These are phyloP conservation scores for Labrus mixtus DNA, from an alignment of 2,113 vertebrate species.

Conservation along the genomic window DNA sequence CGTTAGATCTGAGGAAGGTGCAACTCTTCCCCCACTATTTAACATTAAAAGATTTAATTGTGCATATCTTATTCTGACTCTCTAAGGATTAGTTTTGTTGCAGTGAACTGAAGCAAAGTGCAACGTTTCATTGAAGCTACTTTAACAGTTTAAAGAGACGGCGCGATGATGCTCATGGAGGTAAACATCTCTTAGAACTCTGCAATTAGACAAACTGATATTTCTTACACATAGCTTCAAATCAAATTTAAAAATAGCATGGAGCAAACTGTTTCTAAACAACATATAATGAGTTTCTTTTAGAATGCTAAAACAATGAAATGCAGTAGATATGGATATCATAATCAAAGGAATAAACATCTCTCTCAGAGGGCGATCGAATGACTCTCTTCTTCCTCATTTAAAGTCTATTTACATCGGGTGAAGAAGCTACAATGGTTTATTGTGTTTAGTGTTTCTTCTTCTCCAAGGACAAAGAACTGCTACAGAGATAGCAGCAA, in stretches of 20 bases:
- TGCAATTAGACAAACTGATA: not conserved
- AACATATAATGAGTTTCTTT: not conserved
- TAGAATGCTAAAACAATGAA: not conserved
- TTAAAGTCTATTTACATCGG: not conserved
- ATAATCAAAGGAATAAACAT: not conserved
- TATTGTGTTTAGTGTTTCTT: not conserved
- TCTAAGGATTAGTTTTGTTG: too few species aligned
- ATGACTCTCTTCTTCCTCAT: not conserved
- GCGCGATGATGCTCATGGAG: not conserved
- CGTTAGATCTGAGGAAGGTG: too few species aligned
- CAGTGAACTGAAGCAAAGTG: not conserved
- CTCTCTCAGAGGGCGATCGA: not conserved
- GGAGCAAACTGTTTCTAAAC: not conserved
- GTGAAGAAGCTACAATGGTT: not conserved
- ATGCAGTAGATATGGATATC: not conserved
- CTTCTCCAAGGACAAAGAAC: constrained; percentile 11
- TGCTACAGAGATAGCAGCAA: not conserved
- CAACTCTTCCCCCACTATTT: too few species aligned
- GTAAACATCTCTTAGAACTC: not conserved
- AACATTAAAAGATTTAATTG: too few species aligned
- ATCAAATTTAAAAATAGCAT: not conserved
- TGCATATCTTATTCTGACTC: too few species aligned
- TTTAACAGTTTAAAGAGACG: not conserved
- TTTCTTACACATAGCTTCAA: not conserved
- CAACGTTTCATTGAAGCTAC: not conserved